Evolutionary conservation across 2,797 vertebrate species (phyloP), one percentile per base, ranked within the genome.

Genomic region (Sebastes vulpes): DNA sequence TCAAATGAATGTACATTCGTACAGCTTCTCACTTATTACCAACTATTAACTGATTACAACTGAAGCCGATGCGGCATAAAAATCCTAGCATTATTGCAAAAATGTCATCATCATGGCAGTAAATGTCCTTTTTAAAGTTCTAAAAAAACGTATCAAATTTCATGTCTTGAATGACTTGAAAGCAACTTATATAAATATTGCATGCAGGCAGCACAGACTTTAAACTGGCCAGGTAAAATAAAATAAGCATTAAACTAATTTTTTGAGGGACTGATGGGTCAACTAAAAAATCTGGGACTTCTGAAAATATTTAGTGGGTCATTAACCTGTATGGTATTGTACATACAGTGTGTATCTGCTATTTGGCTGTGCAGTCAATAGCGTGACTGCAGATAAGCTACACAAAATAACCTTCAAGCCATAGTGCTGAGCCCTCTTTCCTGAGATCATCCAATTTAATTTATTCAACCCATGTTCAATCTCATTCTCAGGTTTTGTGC

Each of bases 391-490:
- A 72, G 10, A 64, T n/a, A 18, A 70, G 63, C 28, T 6, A n/a
- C 18, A 50, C 16, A 11, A 16, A 6, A 58, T 12, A 9, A 69
- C 7, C 12, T 10, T 68, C 3, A 64, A 68, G 56, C 81, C 70
- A 14, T 57, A 31, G 48, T 12, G 63, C 52, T 69, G 61, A 61
- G 71, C 65, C 58, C 64, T 18, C 9, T 46, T 21, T 26, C 65
- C n/a, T 31, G n/a, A 71, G 29, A 57, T 23, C 20, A 29, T 4
- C 25, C 29, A 42, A 4, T 61, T 72, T 50, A 20, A 81, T 79
- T 67, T 29, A 75, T 82, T 68, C 60, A 31, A 66, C 70, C 70
- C 18, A 28, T 52, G 59, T 78, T 81, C 12, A 54, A 8, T 25
- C 65, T 69, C 31, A 48, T 25, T 20, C 46, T 64, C 31, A 65